phyloP scores from a whole-genome alignment of 2,888 invertebrate genomes.

The Polydrusus cervinus region DNA sequence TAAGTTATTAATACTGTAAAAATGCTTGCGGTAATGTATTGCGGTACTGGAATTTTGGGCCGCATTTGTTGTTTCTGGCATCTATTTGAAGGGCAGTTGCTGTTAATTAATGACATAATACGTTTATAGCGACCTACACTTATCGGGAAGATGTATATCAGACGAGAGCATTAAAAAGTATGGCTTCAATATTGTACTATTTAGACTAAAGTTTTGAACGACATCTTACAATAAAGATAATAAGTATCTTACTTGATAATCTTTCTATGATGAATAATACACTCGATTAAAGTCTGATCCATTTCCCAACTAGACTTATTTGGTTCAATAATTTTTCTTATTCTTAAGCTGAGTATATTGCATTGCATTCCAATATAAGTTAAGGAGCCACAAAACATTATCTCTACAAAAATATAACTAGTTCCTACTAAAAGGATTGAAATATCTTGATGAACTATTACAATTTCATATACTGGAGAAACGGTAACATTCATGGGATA shows the following conservation, averaged over 20 bases:
- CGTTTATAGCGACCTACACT: too few species aligned
- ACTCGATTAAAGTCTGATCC: not conserved
- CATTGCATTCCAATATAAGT: slow-evolving; percentile 55
- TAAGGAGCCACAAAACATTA: slow-evolving; percentile 47
- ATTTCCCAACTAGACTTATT: not conserved
- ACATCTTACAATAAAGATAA: too few species aligned
- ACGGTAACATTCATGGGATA: slow-evolving; percentile 52
- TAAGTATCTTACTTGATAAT: slow-evolving; percentile 18
- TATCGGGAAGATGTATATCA: too few species aligned
- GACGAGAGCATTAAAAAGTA: too few species aligned
- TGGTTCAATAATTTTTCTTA: not conserved
- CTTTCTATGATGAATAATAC: slow-evolving; percentile 48
- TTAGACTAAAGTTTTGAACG: too few species aligned
- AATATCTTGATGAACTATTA: slow-evolving; percentile 52
- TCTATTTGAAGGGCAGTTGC: too few species aligned
- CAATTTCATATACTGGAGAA: slow-evolving; percentile 44
- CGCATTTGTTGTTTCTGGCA: too few species aligned
- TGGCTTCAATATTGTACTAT: too few species aligned
- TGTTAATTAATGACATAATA: too few species aligned
- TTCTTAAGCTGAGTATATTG: slow-evolving; percentile 47
- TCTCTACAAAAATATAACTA: slow-evolving; percentile 49
- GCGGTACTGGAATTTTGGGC: too few species aligned
- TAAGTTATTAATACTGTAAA: too few species aligned
- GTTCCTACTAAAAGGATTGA: slow-evolving; percentile 21
- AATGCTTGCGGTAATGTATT: too few species aligned